Evolutionary conservation across 2,797 vertebrate genomes (phyloP).

Genomic region (Pangasius larnaudii): DNA sequence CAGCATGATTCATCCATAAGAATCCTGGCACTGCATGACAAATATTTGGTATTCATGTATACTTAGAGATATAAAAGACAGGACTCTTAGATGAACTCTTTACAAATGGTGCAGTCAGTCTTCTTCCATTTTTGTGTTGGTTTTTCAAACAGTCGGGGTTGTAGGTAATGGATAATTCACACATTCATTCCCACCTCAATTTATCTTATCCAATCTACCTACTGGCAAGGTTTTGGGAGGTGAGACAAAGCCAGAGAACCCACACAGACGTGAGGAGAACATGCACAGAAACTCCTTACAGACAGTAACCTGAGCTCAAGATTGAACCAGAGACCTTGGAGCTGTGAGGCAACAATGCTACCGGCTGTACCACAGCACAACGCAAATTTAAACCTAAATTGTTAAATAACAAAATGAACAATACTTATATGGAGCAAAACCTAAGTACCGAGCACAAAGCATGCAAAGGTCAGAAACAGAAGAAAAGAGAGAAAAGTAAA

Average conservation of each 20-base stretch:
- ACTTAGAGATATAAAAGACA: background rate
- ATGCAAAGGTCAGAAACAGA: background rate
- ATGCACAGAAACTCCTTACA: background rate
- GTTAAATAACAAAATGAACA: background rate
- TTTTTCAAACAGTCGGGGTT: background rate
- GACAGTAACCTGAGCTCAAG: background rate
- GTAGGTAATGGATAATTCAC: background rate
- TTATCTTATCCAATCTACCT: background rate
- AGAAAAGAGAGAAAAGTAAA: too few relatives aligned
- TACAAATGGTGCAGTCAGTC: background rate
- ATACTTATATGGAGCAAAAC: too few relatives aligned
- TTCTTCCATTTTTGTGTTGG: background rate
- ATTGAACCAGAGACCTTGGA: background rate
- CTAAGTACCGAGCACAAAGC: too few relatives aligned
- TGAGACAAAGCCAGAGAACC: background rate
- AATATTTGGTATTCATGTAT: constrained; percentile 52
- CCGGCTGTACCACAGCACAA: background rate
- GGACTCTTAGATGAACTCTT: constrained; percentile 2
- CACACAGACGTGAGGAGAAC: background rate
- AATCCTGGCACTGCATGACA: constrained; percentile 43
- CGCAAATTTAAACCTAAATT: background rate
- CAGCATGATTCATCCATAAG: constrained; percentile 57
- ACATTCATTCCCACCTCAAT: background rate
- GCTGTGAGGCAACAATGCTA: background rate
- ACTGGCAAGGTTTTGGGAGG: background rate